Percentiles rank a stretch among this genome's conserved stretches.
Conservation (phyloP, 2,113 vertebrate genomes). For the Camarhynchus parvulus region DNA sequence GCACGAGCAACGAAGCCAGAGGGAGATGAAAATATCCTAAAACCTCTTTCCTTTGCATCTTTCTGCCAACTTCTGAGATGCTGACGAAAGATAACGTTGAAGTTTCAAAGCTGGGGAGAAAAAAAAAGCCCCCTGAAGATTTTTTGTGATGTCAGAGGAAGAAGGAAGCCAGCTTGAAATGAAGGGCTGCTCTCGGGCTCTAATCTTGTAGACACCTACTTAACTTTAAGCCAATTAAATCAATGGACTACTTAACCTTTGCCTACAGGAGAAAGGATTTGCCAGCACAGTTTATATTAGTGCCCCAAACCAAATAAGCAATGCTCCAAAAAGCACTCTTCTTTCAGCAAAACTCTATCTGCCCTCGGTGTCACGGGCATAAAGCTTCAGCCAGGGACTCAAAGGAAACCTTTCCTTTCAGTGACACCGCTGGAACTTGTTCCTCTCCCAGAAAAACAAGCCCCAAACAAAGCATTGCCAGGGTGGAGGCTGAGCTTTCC, state of each 20-base stretch:
- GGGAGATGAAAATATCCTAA: neutral
- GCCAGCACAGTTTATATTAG: slow-evolving; percentile 68
- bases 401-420: neutral
- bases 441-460: neutral
- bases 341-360: slow-evolving; percentile 48
- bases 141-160: slow-evolving; percentile 65
- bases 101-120: slow-evolving; percentile 44
- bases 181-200: slow-evolving; percentile 45
- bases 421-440: neutral
- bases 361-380: neutral
- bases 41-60: slow-evolving; percentile 24
- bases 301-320: slow-evolving; percentile 72
- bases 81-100: slow-evolving; percentile 35
- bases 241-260: slow-evolving; percentile 70
- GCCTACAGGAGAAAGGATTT: slow-evolving; percentile 67
- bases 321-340: slow-evolving; percentile 52
- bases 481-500: neutral
- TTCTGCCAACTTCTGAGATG: slow-evolving; percentile 52
- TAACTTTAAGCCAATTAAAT: slow-evolving; percentile 72
- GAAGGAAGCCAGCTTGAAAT: slow-evolving; percentile 61
- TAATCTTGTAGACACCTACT: slow-evolving; percentile 70
- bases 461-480: neutral
- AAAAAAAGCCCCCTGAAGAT: neutral
- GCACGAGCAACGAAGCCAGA: neutral
- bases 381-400: neutral